phyloP scores from a whole-genome alignment of 2,797 vertebrate species.

The Microhierax caerulescens region DNA sequence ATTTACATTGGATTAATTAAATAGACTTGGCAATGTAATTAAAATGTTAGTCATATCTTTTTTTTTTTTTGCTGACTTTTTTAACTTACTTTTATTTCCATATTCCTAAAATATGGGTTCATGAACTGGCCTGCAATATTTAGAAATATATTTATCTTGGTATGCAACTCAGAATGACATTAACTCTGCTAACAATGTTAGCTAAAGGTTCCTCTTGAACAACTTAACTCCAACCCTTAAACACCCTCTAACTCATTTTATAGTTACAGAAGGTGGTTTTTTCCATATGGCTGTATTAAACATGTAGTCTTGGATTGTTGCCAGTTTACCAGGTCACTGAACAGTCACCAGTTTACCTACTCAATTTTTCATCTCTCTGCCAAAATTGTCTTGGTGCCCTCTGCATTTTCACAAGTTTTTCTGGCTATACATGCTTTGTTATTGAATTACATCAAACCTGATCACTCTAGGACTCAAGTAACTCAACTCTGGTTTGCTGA shows the following conservation, averaged over 20 bases:
- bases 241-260: background rate
- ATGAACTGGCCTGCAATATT: background rate
- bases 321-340: background rate
- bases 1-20: background rate
- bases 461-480: background rate
- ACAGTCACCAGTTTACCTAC: background rate
- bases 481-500: background rate
- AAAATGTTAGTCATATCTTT: background rate
- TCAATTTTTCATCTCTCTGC: background rate
- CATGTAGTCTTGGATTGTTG: background rate
- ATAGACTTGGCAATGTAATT: background rate
- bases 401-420: background rate
- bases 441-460: background rate
- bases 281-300: background rate
- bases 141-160: background rate
- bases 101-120: background rate
- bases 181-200: background rate
- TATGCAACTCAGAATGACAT: background rate
- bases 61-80: background rate
- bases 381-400: background rate
- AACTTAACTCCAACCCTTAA: background rate
- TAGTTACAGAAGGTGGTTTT: background rate
- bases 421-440: rapidly evolving
- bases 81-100: background rate
- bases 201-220: background rate